phyloP scores from a whole-genome alignment of 2,797 vertebrate species.

The Sternotherus odoratus region DNA sequence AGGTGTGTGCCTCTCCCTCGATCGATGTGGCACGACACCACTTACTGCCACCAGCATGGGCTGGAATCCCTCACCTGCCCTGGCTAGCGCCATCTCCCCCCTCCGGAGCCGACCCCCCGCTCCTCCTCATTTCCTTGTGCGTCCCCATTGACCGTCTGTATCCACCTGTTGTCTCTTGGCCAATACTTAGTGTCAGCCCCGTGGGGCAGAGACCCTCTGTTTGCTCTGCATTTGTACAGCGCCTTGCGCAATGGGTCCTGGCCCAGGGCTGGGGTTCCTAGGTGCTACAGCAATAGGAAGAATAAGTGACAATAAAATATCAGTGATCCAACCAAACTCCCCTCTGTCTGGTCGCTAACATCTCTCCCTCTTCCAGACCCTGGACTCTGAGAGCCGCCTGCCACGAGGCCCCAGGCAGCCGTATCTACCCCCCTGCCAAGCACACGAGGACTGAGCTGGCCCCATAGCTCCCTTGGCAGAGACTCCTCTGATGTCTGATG shows the following conservation, averaged over 20 bases:
- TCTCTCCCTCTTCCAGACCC: background rate
- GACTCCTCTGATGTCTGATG: background rate
- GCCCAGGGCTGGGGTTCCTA: background rate
- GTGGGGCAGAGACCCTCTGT: background rate
- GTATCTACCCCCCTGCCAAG: no score
- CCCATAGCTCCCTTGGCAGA: background rate
- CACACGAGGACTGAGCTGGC: background rate
- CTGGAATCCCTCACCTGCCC: background rate
- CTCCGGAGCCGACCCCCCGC: background rate
- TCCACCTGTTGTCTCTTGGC: background rate
- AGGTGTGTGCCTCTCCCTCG: background rate
- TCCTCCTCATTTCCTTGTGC: background rate
- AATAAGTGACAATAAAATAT: background rate
- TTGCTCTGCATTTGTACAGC: background rate
- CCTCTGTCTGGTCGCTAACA: background rate
- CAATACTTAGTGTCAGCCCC: background rate
- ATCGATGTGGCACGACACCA: background rate
- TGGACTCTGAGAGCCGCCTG: no score
- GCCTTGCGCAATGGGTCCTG: background rate
- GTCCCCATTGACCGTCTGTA: background rate
- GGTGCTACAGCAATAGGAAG: background rate
- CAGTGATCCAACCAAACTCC: background rate
- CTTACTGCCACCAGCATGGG: background rate
- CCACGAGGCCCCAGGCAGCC: no score
- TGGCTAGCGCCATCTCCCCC: background rate